A percentile compares a stretch with the other conserved stretches of the same genome.
phyloP scores from a whole-genome alignment of 1,140 invertebrate species.

The Macrocentrus cingulum region DNA sequence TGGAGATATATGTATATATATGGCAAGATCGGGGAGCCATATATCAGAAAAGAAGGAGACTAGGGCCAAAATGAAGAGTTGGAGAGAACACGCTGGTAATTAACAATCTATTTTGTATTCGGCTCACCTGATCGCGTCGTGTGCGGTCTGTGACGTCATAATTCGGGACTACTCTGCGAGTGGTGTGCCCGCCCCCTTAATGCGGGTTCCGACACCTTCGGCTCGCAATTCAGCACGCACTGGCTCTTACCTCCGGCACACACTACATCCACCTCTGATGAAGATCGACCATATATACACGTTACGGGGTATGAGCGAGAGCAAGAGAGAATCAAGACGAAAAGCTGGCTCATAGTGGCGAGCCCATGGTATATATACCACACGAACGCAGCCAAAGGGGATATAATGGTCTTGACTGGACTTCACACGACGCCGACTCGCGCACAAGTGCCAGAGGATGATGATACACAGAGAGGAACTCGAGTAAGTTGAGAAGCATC shows the following conservation, averaged over 20 bases:
- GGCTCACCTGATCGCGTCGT: constrained; percentile 55
- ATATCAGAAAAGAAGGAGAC: neutral
- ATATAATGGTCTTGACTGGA: constrained; percentile 54
- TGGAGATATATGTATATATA: too few species aligned
- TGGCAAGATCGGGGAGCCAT: too few species aligned
- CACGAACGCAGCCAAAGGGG: constrained; percentile 46
- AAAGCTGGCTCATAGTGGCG: neutral
- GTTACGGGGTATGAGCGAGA: constrained; percentile 16
- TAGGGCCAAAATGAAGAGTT: constrained; percentile 18
- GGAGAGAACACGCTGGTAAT: constrained; percentile 44
- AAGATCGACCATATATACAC: constrained; percentile 20
- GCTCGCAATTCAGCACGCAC: constrained; percentile 50
- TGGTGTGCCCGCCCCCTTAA: constrained; percentile 57
- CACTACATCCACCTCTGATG: constrained; percentile 7
- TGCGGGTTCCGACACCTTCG: constrained; percentile 54
- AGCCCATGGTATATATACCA: too few species aligned
- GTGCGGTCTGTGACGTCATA: constrained; percentile 60
- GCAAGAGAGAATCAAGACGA: constrained; percentile 32
- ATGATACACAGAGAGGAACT: constrained; percentile 45
- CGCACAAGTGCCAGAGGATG: constrained; percentile 34
- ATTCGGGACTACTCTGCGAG: constrained; percentile 54
- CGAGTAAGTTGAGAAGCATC: neutral
- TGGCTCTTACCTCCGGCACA: constrained; percentile 31
- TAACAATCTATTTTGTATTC: constrained; percentile 59
- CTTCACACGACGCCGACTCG: constrained; percentile 58